These are phyloP conservation scores for Larimichthys crocea DNA, from an alignment of 2,113 vertebrate species.

Conservation along the genomic window DNA sequence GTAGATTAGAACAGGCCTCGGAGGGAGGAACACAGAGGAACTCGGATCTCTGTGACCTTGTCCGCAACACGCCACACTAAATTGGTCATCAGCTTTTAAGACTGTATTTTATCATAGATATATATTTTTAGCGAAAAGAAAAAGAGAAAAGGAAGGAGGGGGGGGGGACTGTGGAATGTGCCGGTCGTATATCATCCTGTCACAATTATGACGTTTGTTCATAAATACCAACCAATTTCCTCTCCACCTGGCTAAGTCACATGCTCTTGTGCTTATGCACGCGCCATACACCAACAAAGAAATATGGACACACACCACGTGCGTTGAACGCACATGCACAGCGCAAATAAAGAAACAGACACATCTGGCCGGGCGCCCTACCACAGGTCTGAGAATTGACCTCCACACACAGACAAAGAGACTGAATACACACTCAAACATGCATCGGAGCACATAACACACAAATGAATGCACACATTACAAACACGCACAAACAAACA, in stretches of 20 bases:
- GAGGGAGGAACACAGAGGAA: conserved; percentile 70
- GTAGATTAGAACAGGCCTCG: conserved; percentile 79
- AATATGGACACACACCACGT: conserved; percentile 50
- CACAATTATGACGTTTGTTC: conserved; percentile 90
- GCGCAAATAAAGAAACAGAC: conserved; percentile 59
- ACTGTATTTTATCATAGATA: conserved; percentile 82
- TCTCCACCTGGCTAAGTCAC: conserved; percentile 85
- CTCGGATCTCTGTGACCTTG: conserved; percentile 77
- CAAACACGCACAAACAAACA: conserved; percentile 62
- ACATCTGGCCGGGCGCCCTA: conserved; percentile 55
- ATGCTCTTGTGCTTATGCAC: conserved; percentile 61
- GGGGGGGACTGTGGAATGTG: conserved; percentile 62
- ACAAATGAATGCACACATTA: conserved; percentile 27
- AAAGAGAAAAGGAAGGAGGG: conserved; percentile 63
- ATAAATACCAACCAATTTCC: conserved; percentile 87
- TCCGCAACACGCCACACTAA: conserved; percentile 84
- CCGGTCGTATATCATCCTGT: conserved; percentile 89
- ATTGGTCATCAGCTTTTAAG: conserved; percentile 82
- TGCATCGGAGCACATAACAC: conserved; percentile 38
- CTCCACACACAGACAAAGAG: conserved; percentile 66
- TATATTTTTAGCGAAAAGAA: conserved; percentile 80
- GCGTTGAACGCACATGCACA: conserved; percentile 29
- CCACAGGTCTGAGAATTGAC: conserved; percentile 67
- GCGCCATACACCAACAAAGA: conserved; percentile 60
- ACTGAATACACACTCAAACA: conserved; percentile 50